Percentiles rank a stretch among this genome's conserved stretches.
phyloP scores from a whole-genome alignment of 2,888 invertebrate species.

The Andrena chrysosceles region DNA sequence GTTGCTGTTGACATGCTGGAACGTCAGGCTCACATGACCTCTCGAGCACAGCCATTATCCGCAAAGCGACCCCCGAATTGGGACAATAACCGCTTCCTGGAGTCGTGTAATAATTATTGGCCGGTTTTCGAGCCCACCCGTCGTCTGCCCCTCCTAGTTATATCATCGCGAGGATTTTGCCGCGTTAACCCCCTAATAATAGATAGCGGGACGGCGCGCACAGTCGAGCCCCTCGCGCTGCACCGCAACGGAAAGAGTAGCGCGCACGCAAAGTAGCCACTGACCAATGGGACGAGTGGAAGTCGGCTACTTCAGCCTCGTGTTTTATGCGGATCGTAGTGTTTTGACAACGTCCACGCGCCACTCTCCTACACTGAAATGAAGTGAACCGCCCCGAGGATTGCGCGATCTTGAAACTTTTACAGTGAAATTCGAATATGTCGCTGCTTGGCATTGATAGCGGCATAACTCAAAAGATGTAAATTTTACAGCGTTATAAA shows the following conservation, averaged over 20 bases:
- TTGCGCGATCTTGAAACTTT: background rate
- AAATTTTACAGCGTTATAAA: no score
- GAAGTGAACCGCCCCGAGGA: background rate
- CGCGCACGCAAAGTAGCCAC: slow-evolving; percentile 13
- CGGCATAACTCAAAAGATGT: no score
- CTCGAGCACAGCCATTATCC: slow-evolving; percentile 81
- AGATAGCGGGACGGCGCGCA: slow-evolving; percentile 29
- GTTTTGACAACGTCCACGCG: background rate
- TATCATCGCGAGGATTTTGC: slow-evolving; percentile 57
- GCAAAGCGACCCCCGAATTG: slow-evolving; percentile 78
- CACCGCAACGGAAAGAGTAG: slow-evolving; percentile 31
- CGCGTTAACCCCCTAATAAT: slow-evolving; percentile 63
- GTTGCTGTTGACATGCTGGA: slow-evolving; percentile 84
- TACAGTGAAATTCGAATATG: no score
- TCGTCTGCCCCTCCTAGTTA: slow-evolving; percentile 30
- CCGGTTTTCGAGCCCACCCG: slow-evolving; percentile 62
- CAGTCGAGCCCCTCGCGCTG: slow-evolving; percentile 40
- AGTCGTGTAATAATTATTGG: slow-evolving; percentile 80
- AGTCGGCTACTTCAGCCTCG: background rate
- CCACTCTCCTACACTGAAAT: background rate
- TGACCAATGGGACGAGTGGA: background rate
- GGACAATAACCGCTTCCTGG: slow-evolving; percentile 80
- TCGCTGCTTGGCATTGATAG: no score
- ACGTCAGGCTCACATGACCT: slow-evolving; percentile 84
- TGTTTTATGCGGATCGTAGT: slow-evolving; percentile 17